phyloP scores from a whole-genome alignment of 30 jellyfish, hydroid and myxozoan genomes.

The Turritopsis dohrnii region DNA sequence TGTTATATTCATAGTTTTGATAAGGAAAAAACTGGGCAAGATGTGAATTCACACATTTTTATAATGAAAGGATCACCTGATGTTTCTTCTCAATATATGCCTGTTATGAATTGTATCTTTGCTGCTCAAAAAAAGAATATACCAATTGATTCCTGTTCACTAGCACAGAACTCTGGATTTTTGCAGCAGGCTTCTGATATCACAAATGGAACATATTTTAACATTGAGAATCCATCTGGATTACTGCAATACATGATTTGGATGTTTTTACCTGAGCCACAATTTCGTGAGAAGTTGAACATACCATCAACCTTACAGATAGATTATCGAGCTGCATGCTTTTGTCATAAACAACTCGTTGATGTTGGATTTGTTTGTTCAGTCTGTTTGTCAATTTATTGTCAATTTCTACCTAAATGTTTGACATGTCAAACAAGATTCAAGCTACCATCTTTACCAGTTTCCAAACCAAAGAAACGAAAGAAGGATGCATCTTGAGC shows the following conservation, averaged over 20 bases:
- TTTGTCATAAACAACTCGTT: conserved; percentile 74
- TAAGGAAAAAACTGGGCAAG: conserved; percentile 3
- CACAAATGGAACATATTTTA: conserved; percentile 70
- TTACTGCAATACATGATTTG: conserved; percentile 69
- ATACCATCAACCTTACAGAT: conserved; percentile 67
- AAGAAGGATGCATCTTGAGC: conserved; percentile 20
- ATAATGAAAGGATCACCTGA: conserved; percentile 64
- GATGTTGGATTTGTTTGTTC: conserved; percentile 95
- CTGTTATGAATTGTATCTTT: conserved; percentile 85
- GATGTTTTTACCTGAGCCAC: conserved; percentile 74
- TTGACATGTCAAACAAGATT: conserved; percentile 80
- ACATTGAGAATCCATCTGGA: conserved; percentile 47
- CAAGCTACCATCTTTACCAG: conserved; percentile 69
- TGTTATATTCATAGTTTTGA: conserved; percentile 55
- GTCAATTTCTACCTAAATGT: conserved; percentile 81
- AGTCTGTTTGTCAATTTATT: conserved; percentile 82
- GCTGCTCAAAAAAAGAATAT: conserved; percentile 78
- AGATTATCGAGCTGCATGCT: conserved; percentile 94
- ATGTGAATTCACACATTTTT: neutral
- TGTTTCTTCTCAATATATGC: conserved; percentile 75
- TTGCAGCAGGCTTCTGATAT: conserved; percentile 90
- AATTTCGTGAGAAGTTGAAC: conserved; percentile 45
- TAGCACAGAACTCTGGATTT: conserved; percentile 56
- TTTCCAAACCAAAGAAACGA: conserved; percentile 57
- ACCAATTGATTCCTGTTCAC: conserved; percentile 55